These are phyloP conservation scores for Diglossa cyanea DNA, from an alignment of 2,797 vertebrate genomes.

Conservation along the genomic window DNA sequence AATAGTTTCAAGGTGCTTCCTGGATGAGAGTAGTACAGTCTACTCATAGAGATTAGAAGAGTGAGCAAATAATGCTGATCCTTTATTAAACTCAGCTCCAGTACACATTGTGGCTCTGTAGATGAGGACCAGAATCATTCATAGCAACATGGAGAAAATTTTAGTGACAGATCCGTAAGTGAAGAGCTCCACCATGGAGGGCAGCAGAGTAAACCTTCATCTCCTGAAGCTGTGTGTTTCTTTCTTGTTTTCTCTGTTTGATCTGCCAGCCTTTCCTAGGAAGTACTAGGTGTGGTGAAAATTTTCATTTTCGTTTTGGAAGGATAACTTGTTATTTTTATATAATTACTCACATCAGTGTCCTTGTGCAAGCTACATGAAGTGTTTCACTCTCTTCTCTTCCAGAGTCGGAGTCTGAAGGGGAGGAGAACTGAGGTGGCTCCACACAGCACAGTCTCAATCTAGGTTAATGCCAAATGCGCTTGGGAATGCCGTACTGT, in stretches of 20 bases:
- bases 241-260: not conserved
- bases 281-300: not conserved
- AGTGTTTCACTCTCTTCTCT: slow-evolving; percentile 2
- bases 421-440: slow-evolving; percentile 80
- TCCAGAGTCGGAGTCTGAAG: slow-evolving; percentile 89
- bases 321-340: not conserved
- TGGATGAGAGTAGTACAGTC: not conserved
- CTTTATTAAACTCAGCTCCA: not conserved
- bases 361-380: not conserved
- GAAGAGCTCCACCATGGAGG: not conserved
- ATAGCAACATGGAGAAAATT: not conserved
- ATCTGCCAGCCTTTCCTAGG: not conserved
- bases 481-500: slow-evolving; percentile 66
- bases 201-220: not conserved
- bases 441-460: slow-evolving; percentile 48
- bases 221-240: not conserved
- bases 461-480: slow-evolving; percentile 46
- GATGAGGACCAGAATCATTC: not conserved
- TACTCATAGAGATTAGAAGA: not conserved
- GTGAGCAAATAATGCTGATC: not conserved
- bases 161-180: not conserved
- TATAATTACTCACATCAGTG: not conserved
- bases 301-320: not conserved
- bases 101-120: not conserved
- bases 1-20: not conserved